Evolutionary conservation across 2,888 invertebrate species (phyloP), one percentile per base, ranked within the genome.

Genomic region (Drosophila mettleri): DNA sequence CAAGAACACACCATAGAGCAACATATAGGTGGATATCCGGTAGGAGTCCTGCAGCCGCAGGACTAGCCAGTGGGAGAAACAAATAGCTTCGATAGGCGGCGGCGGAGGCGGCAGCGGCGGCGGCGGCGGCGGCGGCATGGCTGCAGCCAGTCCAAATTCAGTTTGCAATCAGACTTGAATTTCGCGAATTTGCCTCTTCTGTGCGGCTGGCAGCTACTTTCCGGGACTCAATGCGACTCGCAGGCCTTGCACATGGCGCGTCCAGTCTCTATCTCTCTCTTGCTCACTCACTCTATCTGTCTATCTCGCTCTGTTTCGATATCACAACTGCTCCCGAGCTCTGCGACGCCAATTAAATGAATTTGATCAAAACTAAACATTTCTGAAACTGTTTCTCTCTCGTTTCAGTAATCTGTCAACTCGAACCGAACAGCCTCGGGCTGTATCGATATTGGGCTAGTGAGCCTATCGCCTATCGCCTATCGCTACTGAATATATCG

Each of bases 11-110:
- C 14, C 38, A 9, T 52, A 52, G 27, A 52, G 33, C 1, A 49
- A 3, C 51, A 52, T 52, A 6, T 52, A 38, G 4, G 36, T 52
- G 10, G 38, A 52, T 14, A 52, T 52, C 16, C 18, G 27, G 14
- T 38, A 52, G 22, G 34, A 38, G 27, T 52, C 52, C 10, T 52
- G 16, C 8, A 38, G 38, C 27, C 27, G 18, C 3, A 52, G 3
- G 0, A 38, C 18, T 18, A 52, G 9, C 52, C 51, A 49, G 22
- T 5, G 22, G 6, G 16, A 49, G 3, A 49, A 24, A 24, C 34
- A 16, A n/a, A 2, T 6, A 14, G 9, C 14, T 9, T 48, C 48
- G 22, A 34, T 3, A 12, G 2, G 16, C 36, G n/a, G 16, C 24
- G 24, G 24, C n/a, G n/a, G n/a, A n/a, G n/a, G n/a, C n/a, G n/a